Evolutionary conservation across 2,888 invertebrate species (phyloP), one percentile per base, ranked within the genome.

Genomic region (Meloe dianella): DNA sequence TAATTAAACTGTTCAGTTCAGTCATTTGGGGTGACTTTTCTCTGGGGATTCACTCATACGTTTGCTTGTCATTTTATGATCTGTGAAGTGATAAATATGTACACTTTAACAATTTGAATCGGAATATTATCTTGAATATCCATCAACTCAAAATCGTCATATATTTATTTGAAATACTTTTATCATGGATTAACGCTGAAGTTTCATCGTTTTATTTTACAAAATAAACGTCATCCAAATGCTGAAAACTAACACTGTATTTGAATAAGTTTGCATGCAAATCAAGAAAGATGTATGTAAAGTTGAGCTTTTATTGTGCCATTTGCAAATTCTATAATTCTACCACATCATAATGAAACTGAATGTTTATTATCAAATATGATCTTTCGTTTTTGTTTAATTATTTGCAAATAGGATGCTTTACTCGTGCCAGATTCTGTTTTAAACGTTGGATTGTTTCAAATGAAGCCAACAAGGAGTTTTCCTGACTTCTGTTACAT

Each of bases 1-100:
- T 76, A 76, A 76, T 76, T 76, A 76, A 76, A 75, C 76, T 72
- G 71, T 71, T 54, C 54, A 54, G 54, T 54, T 54, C 12, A 54
- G 54, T 54, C 54, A 54, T 22, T 54, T n/a, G 54, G 20, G 12
- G 54, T 54, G 24, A 24, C 24, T 24, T 22, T 22, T 9, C 54
- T 5, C 24, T 24, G 12, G 24, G 54, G 54, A 24, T 12, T 12
- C 24, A 14, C 47, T 20, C 20, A 20, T 47, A 47, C 47, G 47
- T 47, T 47, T 47, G 20, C 24, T 24, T 24, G 54, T 54, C 54
- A 54, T 24, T 54, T 54, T 54, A 54, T 54, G 54, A 54, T 54
- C 54, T 14, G 54, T 54, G 24, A 54, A 54, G 24, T 54, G 12
- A 24, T 54, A 54, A 54, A 54, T 54, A 54, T 24, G 24, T 10